Evolutionary conservation across 1,140 invertebrate genomes (phyloP), one percentile per base, ranked within the genome.

Genomic region (Thaumatotibia leucotreta): DNA sequence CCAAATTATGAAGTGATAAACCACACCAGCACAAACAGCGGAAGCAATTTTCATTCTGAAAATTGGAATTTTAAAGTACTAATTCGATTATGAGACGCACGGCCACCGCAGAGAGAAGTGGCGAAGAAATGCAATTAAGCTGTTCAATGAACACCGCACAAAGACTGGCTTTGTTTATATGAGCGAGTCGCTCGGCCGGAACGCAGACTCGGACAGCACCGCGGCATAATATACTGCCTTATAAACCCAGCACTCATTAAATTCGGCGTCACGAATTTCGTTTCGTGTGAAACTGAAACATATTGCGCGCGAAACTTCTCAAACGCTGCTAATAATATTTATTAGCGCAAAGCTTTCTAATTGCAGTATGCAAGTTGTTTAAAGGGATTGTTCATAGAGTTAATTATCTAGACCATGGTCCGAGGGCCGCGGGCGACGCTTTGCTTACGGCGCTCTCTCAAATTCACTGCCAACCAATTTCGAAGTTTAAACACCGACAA

Each of bases 41-140:
- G 20, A 45, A 14, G 52, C 52, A 58, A 27, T 58, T 58, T 31
- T 27, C 50, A 54, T 54, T 54, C 27, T 23, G 24, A 58, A 58
- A 58, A 14, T 54, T 45, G 39, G 39, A 54, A 54, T 23, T 67
- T 67, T 74, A 74, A 73, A 68, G 50, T 75, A 78, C 75, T 76
- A 72, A 79, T 72, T 77, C 65, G 66, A 80, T 73, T 81, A 82
- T 76, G 75, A 80, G 75, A 82, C 72, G 75, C 72, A 73, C 70
- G 65, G 70, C 68, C 39, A 61, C 64, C 64, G 66, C 72, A 76
- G 69, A 80, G 69, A 74, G 68, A 75, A 81, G 76, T 80, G 77
- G 70, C 69, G 72, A 88, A 88, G 83, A 86, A 82, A 83, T 69
- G 77, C 78, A 84, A 88, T 86, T 86, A 88, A 86, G 69, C 82